A percentile compares a stretch with the other conserved stretches of the same genome.
Evolutionary conservation across 1,140 invertebrate genomes (phyloP).

Genomic region (Drosophila obscura): DNA sequence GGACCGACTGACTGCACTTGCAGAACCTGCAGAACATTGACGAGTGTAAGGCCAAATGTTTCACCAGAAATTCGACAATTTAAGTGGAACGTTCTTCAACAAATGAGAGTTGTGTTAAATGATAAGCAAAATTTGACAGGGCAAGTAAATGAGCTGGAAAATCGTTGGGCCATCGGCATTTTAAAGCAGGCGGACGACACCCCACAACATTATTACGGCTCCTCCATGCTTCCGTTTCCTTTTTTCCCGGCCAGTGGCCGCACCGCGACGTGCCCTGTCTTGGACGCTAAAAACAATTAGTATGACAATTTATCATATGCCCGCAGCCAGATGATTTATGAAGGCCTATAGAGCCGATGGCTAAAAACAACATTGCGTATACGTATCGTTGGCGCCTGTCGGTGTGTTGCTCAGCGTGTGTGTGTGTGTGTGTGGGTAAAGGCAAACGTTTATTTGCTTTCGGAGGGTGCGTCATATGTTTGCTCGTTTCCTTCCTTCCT

Average conservation of each 20-base stretch:
- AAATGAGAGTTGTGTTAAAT: slow-evolving; percentile 42
- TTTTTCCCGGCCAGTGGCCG: slow-evolving; percentile 19
- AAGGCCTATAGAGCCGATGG: slow-evolving; percentile 45
- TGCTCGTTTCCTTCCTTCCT: slow-evolving; percentile 74
- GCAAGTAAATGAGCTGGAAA: slow-evolving; percentile 54
- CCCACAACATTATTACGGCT: slow-evolving; percentile 5
- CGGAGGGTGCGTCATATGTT: slow-evolving; percentile 72
- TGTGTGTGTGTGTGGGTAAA: slow-evolving; percentile 26
- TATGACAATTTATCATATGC: slow-evolving; percentile 83
- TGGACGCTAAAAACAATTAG: slow-evolving; percentile 81
- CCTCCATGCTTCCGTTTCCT: neutral
- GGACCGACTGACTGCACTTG: neutral
- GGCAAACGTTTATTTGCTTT: slow-evolving; percentile 64
- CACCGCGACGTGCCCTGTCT: slow-evolving; percentile 46
- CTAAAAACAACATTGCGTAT: slow-evolving; percentile 34
- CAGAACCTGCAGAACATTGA: neutral
- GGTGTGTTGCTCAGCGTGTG: neutral
- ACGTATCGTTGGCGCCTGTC: slow-evolving; percentile 3
- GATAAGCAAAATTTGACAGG: slow-evolving; percentile 69
- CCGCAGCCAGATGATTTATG: slow-evolving; percentile 77
- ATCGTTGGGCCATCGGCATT: slow-evolving; percentile 46
- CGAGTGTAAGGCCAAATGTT: slow-evolving; percentile 13
- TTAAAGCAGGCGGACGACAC: slow-evolving; percentile 23
- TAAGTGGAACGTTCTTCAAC: neutral
- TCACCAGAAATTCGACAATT: neutral